phyloP scores from a whole-genome alignment of 2,888 invertebrate species.

The Cataglyphis rosenhaueri region DNA sequence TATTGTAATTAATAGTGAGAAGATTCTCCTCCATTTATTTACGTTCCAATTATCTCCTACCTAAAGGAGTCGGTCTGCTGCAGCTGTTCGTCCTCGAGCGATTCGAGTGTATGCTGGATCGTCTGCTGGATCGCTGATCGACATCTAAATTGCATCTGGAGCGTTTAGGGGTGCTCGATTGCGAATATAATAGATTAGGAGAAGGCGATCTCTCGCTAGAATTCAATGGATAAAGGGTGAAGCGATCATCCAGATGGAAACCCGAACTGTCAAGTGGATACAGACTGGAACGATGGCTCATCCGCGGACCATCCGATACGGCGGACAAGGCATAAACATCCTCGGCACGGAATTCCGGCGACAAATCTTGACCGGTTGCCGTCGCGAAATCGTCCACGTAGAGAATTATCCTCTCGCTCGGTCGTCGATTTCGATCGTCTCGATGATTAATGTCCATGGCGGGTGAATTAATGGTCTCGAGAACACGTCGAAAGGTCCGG shows the following conservation, averaged over 20 bases:
- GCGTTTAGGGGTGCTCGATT: slow-evolving; percentile 70
- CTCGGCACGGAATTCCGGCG: slow-evolving; percentile 56
- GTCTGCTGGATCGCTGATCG: slow-evolving; percentile 76
- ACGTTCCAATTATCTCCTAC: slow-evolving; percentile 72
- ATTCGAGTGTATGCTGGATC: slow-evolving; percentile 76
- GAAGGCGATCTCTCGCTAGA: slow-evolving; percentile 60
- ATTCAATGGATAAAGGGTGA: slow-evolving; percentile 65
- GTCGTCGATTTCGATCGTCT: slow-evolving; percentile 54
- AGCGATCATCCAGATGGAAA: slow-evolving; percentile 59
- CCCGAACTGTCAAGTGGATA: slow-evolving; percentile 48
- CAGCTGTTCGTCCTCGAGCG: slow-evolving; percentile 80
- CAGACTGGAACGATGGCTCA: slow-evolving; percentile 59
- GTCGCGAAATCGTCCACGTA: slow-evolving; percentile 77
- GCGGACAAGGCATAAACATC: slow-evolving; percentile 52
- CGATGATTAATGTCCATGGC: slow-evolving; percentile 40
- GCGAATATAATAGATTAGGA: slow-evolving; percentile 68
- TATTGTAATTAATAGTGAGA: not conserved
- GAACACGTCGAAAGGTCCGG: not conserved
- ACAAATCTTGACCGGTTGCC: slow-evolving; percentile 59
- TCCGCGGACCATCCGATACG: slow-evolving; percentile 43
- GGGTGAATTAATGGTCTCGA: slow-evolving; percentile 2
- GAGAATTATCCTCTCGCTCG: slow-evolving; percentile 78
- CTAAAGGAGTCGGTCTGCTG: slow-evolving; percentile 81
- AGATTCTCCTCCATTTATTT: not conserved
- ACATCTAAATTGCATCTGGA: slow-evolving; percentile 73